phyloP scores from a whole-genome alignment of 2,113 vertebrate genomes.

The Prunella fulvescens region DNA sequence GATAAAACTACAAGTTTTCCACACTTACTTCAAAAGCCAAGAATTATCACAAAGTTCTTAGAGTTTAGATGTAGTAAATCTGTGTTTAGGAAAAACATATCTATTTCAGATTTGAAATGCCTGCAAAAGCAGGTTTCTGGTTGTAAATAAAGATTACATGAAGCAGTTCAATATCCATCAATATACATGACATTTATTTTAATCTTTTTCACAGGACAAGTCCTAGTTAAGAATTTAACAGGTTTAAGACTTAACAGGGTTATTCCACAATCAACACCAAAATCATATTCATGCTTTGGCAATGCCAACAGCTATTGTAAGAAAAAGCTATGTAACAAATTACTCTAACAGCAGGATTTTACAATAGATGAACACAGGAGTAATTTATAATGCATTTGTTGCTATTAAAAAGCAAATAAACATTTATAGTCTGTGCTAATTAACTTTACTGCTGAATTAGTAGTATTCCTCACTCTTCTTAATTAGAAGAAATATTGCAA shows the following conservation, averaged over 20 bases:
- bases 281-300: neutral
- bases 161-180: neutral
- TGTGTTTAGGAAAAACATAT: neutral
- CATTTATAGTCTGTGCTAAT: slow-evolving; percentile 11
- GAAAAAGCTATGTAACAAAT: neutral
- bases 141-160: neutral
- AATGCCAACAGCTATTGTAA: neutral
- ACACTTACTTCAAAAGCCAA: neutral
- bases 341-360: neutral
- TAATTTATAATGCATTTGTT: slow-evolving; percentile 5
- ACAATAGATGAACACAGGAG: neutral
- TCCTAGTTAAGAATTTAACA: neutral
- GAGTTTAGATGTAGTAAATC: neutral
- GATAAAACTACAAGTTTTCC: neutral
- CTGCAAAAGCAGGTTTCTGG: neutral
- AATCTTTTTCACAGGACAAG: neutral
- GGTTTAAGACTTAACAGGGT: neutral
- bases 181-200: neutral
- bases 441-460: slow-evolving; percentile 16
- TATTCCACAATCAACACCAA: neutral
- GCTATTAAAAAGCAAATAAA: slow-evolving; percentile 38
- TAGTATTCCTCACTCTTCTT: neutral
- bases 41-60: neutral
- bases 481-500: neutral
- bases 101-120: neutral